These are phyloP conservation scores for Rhipidura dahli DNA, from an alignment of 2,113 vertebrate species.

Conservation along the genomic window DNA sequence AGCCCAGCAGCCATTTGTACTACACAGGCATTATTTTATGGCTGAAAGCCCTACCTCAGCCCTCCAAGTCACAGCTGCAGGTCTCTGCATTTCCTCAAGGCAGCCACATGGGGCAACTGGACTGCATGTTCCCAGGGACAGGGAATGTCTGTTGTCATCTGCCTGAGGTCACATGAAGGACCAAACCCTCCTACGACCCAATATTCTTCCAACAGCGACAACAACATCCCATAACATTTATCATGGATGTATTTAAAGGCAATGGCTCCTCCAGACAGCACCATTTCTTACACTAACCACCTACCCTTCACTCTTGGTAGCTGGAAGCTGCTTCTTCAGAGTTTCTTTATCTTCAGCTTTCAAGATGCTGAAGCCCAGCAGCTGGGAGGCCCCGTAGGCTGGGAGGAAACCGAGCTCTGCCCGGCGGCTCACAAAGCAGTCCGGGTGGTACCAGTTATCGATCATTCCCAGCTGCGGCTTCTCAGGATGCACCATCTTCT, in stretches of 20 bases:
- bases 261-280: neutral
- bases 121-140: fast-evolving
- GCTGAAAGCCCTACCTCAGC: neutral
- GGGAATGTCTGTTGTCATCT: neutral
- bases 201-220: neutral
- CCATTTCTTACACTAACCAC: neutral
- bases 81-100: neutral
- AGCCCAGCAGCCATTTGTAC: neutral
- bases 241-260: neutral
- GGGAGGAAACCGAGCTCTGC: constrained; percentile 88
- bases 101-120: neutral
- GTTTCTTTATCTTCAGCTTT: constrained; percentile 85
- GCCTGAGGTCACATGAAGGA: neutral
- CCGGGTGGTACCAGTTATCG: constrained; percentile 95
- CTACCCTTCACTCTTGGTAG: constrained; percentile 86
- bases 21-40: neutral
- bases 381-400: constrained; percentile 81
- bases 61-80: neutral
- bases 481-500: constrained; percentile 91
- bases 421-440: constrained; percentile 86
- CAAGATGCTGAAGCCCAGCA: constrained; percentile 86
- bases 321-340: constrained; percentile 87
- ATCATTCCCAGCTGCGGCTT: constrained; percentile 96
- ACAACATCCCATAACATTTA: neutral
- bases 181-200: neutral